These are phyloP conservation scores for Microcebus jonahi DNA, from an alignment of 2,113 vertebrate genomes.

Conservation along the genomic window DNA sequence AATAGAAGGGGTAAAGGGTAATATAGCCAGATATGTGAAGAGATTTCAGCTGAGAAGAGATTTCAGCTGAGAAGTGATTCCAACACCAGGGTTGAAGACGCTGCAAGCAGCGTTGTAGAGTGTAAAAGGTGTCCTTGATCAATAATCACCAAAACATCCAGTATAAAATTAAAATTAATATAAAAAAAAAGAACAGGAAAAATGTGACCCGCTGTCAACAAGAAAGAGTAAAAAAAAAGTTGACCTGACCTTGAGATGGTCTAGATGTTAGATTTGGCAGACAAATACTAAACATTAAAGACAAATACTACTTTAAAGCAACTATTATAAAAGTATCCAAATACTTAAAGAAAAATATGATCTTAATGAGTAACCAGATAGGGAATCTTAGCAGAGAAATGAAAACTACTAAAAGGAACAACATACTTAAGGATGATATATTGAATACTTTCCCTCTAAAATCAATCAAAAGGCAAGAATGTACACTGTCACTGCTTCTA, in stretches of 20 bases:
- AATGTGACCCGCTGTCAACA: not conserved
- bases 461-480: not conserved
- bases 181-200: not conserved
- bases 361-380: not conserved
- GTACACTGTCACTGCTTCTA: not conserved
- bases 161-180: constrained; percentile 15
- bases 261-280: not conserved
- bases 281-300: not conserved
- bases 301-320: not conserved
- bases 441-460: not conserved
- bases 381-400: not conserved
- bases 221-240: not conserved
- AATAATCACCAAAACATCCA: not conserved
- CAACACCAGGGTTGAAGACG: not conserved
- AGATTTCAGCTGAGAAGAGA: not conserved
- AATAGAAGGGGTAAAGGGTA: not conserved
- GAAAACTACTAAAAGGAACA: not conserved
- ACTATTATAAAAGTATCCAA: not conserved
- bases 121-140: not conserved
- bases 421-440: not conserved
- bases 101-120: not conserved
- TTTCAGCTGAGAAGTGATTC: not conserved
- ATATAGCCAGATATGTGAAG: not conserved
- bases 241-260: not conserved
- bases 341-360: not conserved